These are phyloP conservation scores for Centropus bengalensis DNA, from an alignment of 2,113 vertebrate genomes.

Conservation along the genomic window DNA sequence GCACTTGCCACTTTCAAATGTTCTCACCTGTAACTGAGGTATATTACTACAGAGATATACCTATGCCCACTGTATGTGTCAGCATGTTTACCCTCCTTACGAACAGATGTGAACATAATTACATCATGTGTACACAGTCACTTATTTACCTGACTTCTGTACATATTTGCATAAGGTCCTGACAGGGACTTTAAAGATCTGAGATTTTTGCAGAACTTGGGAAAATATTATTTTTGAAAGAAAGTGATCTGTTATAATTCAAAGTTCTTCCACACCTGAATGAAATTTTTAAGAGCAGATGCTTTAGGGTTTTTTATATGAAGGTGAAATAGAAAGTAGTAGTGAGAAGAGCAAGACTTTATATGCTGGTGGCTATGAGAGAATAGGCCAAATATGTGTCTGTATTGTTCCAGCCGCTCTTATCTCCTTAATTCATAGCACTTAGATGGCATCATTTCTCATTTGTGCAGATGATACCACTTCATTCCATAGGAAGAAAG, in stretches of 20 bases:
- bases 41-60: background rate
- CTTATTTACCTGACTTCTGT: background rate
- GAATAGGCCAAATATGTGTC: background rate
- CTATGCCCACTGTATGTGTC: background rate
- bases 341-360: background rate
- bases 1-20: background rate
- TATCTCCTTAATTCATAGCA: background rate
- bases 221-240: background rate
- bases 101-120: conserved; percentile 15
- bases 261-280: background rate
- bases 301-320: background rate
- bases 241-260: background rate
- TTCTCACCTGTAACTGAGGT: background rate
- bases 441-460: background rate
- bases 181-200: background rate
- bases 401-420: background rate
- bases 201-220: background rate
- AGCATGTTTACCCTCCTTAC: background rate
- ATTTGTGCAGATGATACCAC: background rate
- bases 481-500: background rate
- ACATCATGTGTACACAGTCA: background rate
- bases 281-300: background rate
- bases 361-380: background rate
- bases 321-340: background rate
- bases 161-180: background rate